Conservation (phyloP, 2,797 vertebrate genomes). For the Muscicapa comitata region DNA sequence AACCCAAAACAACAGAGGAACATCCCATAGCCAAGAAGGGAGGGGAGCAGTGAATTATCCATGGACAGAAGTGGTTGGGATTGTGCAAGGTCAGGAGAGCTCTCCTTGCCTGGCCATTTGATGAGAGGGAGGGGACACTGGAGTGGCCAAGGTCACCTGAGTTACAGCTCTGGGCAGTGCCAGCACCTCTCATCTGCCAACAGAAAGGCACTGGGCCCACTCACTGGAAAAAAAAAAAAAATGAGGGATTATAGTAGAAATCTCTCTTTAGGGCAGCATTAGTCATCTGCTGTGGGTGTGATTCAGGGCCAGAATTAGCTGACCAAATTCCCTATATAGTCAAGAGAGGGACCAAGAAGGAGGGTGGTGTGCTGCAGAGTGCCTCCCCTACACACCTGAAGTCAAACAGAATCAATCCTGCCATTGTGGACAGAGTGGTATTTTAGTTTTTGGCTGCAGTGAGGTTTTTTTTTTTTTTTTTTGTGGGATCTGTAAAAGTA, state of each 20-base stretch:
- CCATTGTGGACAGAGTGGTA: background rate
- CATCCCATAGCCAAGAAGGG: background rate
- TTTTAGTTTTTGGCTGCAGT: background rate
- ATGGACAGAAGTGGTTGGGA: background rate
- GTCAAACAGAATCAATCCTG: background rate
- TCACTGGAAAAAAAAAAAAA: background rate
- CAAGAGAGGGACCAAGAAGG: conserved; percentile 21
- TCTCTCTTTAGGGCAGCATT: conserved; percentile 15
- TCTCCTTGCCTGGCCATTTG: background rate
- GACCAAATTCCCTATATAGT: conserved; percentile 60
- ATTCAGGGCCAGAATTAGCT: conserved; percentile 42
- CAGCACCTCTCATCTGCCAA: background rate
- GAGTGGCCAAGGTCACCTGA: background rate
- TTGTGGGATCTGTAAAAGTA: conserved; percentile 11
- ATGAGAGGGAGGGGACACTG: background rate
- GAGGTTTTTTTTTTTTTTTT: background rate
- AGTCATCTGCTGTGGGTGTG: conserved; percentile 55
- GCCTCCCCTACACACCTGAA: background rate
- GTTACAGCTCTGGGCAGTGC: fast-evolving
- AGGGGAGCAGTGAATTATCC: background rate
- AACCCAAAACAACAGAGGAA: fast-evolving
- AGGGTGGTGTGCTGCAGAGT: background rate
- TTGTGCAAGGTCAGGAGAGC: background rate
- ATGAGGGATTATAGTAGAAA: background rate
- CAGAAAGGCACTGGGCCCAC: background rate